Evolutionary conservation across 2,113 vertebrate species (phyloP), one percentile per base, ranked within the genome.

Genomic region (Rhinichthys klamathensis): DNA sequence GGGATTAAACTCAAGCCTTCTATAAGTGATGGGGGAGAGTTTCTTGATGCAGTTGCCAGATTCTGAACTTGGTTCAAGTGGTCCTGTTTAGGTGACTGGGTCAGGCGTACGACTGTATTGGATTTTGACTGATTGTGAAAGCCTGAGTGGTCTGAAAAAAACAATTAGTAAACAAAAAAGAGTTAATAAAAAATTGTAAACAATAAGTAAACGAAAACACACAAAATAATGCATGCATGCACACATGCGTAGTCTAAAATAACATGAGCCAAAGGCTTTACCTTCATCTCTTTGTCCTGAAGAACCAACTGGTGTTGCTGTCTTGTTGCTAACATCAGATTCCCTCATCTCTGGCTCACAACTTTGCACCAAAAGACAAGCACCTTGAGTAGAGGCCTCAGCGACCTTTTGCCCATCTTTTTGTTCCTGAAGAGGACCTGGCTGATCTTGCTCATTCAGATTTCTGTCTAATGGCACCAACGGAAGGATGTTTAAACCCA

Each of bases 401-500:
- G 32, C 1, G 13, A 25, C 73, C 76, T 38, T 60, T 8, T 63
- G 65, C 3, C 23, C 76, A 18, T 15, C 21, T 76, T 84, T 69
- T 1, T 23, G 56, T 18, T 88, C 80, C 32, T 67, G 67, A 32
- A 80, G 76, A 81, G 63, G 44, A 32, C 9, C 27, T 8, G 69
- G 27, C 41, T 80, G 76, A 1, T 56, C 58, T 12, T 70, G 63
- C 9, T 84, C 44, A 70, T 49, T 51, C 46, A 58, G 38, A 83
- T 60, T 65, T 1, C 30, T 77, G n/a, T 92, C 88, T 51, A 78
- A 27, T 16, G 73, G 35, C 5, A 90, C 3, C 74, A 83, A 80
- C 2, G 93, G 92, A 69, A 94, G 87, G 84, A 94, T 92, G 83
- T 93, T 91, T 82, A 94, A 91, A 27, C 92, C 90, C 87, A 92